Base-by-base conservation (phyloP, 1,140 invertebrate genomes). In the Glomeris maerens region DNA sequence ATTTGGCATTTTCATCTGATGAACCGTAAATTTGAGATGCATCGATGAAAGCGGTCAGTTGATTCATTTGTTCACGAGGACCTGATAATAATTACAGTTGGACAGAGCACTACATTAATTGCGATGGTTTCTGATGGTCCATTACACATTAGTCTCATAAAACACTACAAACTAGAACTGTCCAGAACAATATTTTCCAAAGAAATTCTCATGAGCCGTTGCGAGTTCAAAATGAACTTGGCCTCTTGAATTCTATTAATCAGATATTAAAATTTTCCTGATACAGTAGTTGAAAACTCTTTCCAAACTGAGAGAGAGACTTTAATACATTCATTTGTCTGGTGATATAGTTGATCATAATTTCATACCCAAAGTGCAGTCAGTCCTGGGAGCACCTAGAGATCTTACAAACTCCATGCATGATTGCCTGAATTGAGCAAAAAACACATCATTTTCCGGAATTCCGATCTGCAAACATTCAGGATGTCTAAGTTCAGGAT, bases 321-420 rank as follows among this genome's bases (percentile, higher is more conserved):
- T n/a, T n/a, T n/a, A n/a, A n/a, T n/a, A n/a, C n/a, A n/a, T n/a
- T n/a, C n/a, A n/a, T n/a, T n/a, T n/a, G n/a, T n/a, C n/a, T n/a
- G n/a, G n/a, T n/a, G n/a, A n/a, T n/a, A n/a, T n/a, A n/a, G n/a
- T n/a, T n/a, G n/a, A n/a, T n/a, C n/a, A n/a, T n/a, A 63, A 1
- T n/a, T n/a, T n/a, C n/a, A n/a, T n/a, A n/a, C n/a, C n/a, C n/a
- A n/a, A n/a, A n/a, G 72, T 74, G 55, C 81, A 83, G 56, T 81
- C 75, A n/a, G 68, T 60, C 53, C 72, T 68, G 0, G 78, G 75
- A 2, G 78, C 74, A 39, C 79, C 61, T 31, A 77, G 70, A 1
- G 78, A 74, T 44, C 81, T 65, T 0, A 81, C 78, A 59, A 81
- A 78, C 61, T 81, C 81, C 59, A 81, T 73, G 51, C 79, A 82